Base-by-base conservation (phyloP, 2,888 invertebrate genomes). In the Ischnura elegans region DNA sequence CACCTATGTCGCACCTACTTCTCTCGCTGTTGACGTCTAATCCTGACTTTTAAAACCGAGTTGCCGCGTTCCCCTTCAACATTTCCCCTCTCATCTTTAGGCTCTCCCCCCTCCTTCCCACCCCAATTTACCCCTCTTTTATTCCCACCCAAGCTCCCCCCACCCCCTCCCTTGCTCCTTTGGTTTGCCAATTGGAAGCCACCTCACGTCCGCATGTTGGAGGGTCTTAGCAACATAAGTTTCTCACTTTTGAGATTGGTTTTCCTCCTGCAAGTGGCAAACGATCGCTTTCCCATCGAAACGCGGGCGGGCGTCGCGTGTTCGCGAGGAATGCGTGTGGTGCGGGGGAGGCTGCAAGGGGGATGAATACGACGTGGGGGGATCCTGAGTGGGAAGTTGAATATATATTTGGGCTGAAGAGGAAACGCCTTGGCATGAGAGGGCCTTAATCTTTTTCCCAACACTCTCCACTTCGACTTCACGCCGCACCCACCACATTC, bases 171-270 rank as follows among this genome's bases (percentile, higher is more conserved):
- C 76, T 36, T 16, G 36, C 25, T 76, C n/a, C 76, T 76, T 76
- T n/a, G n/a, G 36, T 76, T 76, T 76, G 76, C 76, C 76, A 76
- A 76, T 76, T 76, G 76, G 76, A 76, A 76, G 76, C 76, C 76
- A 36, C 76, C 76, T 36, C 76, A 76, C 76, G 76, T 76, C 76
- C 76, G 76, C 76, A 36, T 36, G 76, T 25, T 76, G 76, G 76
- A 76, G 76, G 76, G 76, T 29, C 76, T 76, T 76, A 29, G 76
- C 76, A 76, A 29, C 76, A 76, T 76, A 76, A 76, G 76, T 76
- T 76, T 76, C 76, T 76, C 76, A 76, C 76, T 76, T 76, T 76
- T 76, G 76, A 76, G 76, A 76, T 76, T 76, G 76, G 36, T 76
- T 76, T 36, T 36, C 29, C 36, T 21, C 76, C 76, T 29, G n/a